Base-by-base conservation (phyloP, 2,113 vertebrate species). In the Rhinichthys klamathensis region DNA sequence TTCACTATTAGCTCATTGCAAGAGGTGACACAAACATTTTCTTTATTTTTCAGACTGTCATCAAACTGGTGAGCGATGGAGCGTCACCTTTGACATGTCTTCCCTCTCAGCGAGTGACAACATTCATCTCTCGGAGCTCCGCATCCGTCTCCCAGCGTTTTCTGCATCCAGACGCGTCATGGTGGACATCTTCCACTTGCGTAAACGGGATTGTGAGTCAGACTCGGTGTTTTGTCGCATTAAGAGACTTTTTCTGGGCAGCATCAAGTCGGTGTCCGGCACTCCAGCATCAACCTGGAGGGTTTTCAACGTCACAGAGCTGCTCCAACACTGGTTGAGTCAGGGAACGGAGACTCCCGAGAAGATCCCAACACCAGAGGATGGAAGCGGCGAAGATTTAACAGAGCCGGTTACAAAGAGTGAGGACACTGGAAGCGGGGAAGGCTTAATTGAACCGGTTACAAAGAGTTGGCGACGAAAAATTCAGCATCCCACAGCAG, bases 61-160 rank as follows among this genome's bases (percentile, higher is more conserved):
- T 86, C 95, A 94, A 90, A 88, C 85, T 1, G 95, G 93, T 10
- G 91, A 96, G 25, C 93, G 88, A 82, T 97, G 96, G 96, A 91
- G 84, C 0, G 69, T 97, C 49, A 93, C 93, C 6, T 97, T 98
- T 63, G 97, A 98, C 93, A 93, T 97, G 94, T 96, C 96, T 4
- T 95, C 96, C 5, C 89, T 97, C 16, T 94, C 94, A 9, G 85
- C 92, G 3, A 89, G 88, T 60, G 95, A 95, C 69, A 91, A 94
- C 2, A 90, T 97, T 63, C 95, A 92, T 1, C 90, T 95, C 88
- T 96, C 96, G 0, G 93, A 97, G 82, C 94, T 98, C 49, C 95
- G 94, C 0, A 18, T 98, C 85, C 91, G 70, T 30, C 85, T 95
- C 0, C 95, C 94, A 0, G 72, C 74, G 2, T 90, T 92, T 80